A percentile compares a stretch with the other conserved stretches of the same genome.
Evolutionary conservation across 1,140 invertebrate genomes (phyloP).

Genomic region (Cataglyphis hispanica): DNA sequence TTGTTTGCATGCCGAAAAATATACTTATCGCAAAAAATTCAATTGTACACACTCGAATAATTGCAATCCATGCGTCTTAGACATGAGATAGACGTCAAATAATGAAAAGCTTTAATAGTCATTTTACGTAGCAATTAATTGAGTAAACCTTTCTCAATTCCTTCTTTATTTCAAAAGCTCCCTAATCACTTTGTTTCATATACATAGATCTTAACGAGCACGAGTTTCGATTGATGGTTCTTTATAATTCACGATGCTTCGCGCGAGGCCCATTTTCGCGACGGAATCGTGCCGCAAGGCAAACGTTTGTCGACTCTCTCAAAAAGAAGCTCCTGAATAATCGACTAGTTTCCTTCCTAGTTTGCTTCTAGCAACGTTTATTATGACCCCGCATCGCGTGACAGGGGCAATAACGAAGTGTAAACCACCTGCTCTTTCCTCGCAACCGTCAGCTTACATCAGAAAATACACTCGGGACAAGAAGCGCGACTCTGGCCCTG

Average conservation of each 20-base stretch:
- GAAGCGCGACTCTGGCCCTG: conserved; percentile 63
- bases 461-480: conserved; percentile 63
- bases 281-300: conserved; percentile 12
- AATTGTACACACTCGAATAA: not conserved
- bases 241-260: not conserved
- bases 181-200: not conserved
- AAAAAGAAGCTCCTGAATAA: conserved; percentile 55
- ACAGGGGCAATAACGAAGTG: conserved; percentile 76
- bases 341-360: conserved; percentile 59
- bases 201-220: not conserved
- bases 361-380: conserved; percentile 55
- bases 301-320: conserved; percentile 10
- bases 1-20: not conserved
- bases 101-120: not conserved
- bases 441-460: conserved; percentile 35
- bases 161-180: not conserved
- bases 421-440: conserved; percentile 82
- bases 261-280: conserved; percentile 4
- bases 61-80: not conserved
- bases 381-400: conserved; percentile 77
- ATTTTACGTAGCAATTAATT: not conserved
- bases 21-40: not conserved
- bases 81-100: not conserved
- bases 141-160: not conserved
- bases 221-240: not conserved